A percentile compares a stretch with the other conserved stretches of the same genome.
These are phyloP conservation scores for Pherbina coryleti DNA, from an alignment of 2,888 invertebrate species.

Conservation along the genomic window DNA sequence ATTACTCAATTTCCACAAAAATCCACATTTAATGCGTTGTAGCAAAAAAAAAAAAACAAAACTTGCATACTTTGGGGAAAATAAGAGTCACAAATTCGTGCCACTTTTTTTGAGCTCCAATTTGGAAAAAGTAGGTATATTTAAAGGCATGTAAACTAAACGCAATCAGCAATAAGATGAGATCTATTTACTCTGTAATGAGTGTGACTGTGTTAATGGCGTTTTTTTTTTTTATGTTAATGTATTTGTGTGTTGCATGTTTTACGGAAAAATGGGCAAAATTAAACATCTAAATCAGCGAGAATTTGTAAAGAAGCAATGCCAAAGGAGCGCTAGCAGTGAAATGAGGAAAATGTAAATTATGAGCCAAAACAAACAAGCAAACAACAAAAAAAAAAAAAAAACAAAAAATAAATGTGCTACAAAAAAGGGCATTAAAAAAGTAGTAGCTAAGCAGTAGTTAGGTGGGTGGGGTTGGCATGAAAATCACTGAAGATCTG, in stretches of 20 bases:
- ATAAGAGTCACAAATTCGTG: background rate
- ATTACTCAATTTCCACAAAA: background rate
- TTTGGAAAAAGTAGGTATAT: background rate
- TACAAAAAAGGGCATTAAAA: background rate
- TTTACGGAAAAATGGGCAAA: too few species aligned
- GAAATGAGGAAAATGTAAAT: background rate
- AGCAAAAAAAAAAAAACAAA: background rate
- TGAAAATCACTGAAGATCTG: constrained; percentile 9
- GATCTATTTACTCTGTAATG: background rate
- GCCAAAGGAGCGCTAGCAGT: too few species aligned
- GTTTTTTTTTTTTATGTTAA: background rate
- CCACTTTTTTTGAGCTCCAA: background rate
- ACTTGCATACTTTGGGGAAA: background rate
- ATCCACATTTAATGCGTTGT: background rate
- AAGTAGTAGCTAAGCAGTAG: background rate
- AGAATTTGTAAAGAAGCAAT: too few species aligned
- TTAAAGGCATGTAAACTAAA: background rate
- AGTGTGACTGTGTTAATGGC: background rate
- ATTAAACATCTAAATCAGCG: too few species aligned
- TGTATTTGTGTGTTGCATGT: background rate
- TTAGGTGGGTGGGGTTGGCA: background rate
- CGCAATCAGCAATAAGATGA: background rate
- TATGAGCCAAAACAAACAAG: background rate
- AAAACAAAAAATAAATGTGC: background rate
- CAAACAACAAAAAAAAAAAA: background rate